A percentile compares a stretch with the other conserved stretches of the same genome.
phyloP scores from a whole-genome alignment of 2,113 vertebrate genomes.

The Upupa epops region DNA sequence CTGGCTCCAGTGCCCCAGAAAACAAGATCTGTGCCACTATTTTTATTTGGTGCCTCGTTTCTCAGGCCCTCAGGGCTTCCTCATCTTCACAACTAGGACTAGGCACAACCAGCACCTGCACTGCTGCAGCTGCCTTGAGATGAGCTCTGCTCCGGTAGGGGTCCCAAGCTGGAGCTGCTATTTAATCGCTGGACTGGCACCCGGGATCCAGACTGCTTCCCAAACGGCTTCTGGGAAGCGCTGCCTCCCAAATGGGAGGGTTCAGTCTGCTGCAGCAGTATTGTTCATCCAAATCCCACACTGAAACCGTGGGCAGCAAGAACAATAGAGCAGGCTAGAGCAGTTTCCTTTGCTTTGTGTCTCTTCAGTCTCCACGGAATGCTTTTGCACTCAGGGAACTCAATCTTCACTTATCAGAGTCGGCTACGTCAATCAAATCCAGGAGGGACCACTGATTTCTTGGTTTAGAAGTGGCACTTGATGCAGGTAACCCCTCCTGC shows the following conservation, averaged over 20 bases:
- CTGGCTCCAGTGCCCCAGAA: constrained; percentile 17
- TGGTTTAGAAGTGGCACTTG: background rate
- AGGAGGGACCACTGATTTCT: background rate
- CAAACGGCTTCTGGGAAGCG: background rate
- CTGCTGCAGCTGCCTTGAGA: background rate
- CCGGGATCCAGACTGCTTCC: background rate
- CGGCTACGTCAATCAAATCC: constrained; percentile 25
- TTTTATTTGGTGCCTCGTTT: constrained; percentile 51
- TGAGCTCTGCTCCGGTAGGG: background rate
- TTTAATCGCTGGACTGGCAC: background rate
- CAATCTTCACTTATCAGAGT: constrained; percentile 30
- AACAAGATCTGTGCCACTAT: constrained; percentile 26
- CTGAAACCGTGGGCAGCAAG: background rate
- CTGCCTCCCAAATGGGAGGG: background rate
- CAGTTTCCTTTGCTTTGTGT: background rate
- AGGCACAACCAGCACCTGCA: background rate
- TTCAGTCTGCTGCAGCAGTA: background rate
- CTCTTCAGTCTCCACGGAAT: constrained; percentile 48
- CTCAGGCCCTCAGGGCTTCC: constrained; percentile 21
- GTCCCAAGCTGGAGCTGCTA: background rate
- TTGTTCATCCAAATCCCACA: constrained; percentile 1
- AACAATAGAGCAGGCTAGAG: background rate
- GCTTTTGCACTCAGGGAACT: constrained; percentile 19
- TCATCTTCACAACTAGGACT: background rate
- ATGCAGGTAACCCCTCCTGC: background rate